Evolutionary conservation across 2,888 invertebrate species (phyloP), one percentile per base, ranked within the genome.

Genomic region (Coleophora flavipennella): DNA sequence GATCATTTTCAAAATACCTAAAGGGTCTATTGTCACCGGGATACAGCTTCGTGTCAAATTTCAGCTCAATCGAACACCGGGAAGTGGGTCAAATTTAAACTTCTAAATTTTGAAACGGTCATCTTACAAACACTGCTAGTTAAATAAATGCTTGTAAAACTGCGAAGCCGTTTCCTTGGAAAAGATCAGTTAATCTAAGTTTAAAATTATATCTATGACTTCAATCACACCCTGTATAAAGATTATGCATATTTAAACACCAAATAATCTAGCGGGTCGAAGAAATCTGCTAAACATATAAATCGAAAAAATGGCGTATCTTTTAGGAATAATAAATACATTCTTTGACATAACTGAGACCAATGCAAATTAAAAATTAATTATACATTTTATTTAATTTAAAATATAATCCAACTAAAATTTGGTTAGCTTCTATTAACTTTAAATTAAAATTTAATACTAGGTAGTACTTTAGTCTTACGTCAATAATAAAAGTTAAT

Each of bases 321-420:
- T 45, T 39, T 42, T 46, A 39, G 40, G 20, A 41, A 46, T 51
- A 55, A 67, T 68, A 68, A 69, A 65, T 69, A 70, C 59, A 59
- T 61, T 79, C 80, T 81, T 81, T 80, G 80, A 77, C 75, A 76
- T 74, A 65, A 62, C 50, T 83, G 83, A 83, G 83, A 83, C 83
- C 83, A 81, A 78, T 73, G 73, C 52, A 62, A 62, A 51, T 58
- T 57, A 62, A 54, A 59, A 59, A 59, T 48, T 4, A 20, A 49
- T 51, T 52, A 61, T 60, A 55, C 56, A 64, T 55, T 61, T n/a
- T 45, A 43, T 48, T 48, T 31, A 40, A 32, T 28, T 35, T 20
- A 20, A 43, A 37, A 33, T 28, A 39, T 59, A 59, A 61, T 59
- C 64, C 61, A 71, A 69, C 75, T 70, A 71, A 67, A 77, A 70